phyloP scores from a whole-genome alignment of 2,888 invertebrate species.

The Tipula helvola region DNA sequence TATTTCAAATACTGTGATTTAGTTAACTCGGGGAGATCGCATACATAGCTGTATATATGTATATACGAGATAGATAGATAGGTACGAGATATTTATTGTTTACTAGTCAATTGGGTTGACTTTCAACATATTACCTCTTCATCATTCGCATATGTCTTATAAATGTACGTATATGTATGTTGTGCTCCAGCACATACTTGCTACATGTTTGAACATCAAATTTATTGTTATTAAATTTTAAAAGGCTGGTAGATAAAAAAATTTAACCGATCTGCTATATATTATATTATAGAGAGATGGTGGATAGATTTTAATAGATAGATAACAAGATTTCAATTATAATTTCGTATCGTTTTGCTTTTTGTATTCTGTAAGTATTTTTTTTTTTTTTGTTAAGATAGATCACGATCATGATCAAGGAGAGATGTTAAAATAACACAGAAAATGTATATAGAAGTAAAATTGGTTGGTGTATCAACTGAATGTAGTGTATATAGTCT shows the following conservation, averaged over 20 bases:
- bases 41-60: neutral
- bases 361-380: neutral
- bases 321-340: conserved; percentile 4
- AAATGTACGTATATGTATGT: neutral
- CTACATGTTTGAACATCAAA: neutral
- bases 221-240: neutral
- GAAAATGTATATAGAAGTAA: neutral
- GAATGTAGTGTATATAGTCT: neutral
- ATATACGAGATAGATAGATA: neutral
- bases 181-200: neutral
- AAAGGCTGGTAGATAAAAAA: neutral
- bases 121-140: neutral
- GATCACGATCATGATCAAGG: conserved; percentile 4
- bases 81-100: neutral
- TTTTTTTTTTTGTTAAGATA: neutral
- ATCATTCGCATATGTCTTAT: neutral
- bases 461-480: neutral
- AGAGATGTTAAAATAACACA: neutral
- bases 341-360: neutral
- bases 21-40: neutral
- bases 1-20: neutral
- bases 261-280: neutral
- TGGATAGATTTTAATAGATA: neutral
- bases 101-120: neutral
- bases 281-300: neutral